These are phyloP conservation scores for Entomyzon cyanotis DNA, from an alignment of 2,113 vertebrate genomes.

Conservation along the genomic window DNA sequence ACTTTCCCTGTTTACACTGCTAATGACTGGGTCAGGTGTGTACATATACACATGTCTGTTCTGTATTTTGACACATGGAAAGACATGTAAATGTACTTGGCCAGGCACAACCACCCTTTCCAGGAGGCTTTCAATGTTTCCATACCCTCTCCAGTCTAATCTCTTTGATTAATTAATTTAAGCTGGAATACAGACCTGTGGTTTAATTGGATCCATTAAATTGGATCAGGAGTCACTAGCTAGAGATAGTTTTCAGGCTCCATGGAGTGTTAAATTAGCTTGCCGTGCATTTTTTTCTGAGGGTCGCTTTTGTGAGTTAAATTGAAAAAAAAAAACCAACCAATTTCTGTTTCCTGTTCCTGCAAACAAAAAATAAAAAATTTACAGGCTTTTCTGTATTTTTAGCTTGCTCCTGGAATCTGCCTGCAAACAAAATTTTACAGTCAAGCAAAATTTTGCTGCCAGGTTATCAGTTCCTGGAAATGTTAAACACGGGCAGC, in stretches of 20 bases:
- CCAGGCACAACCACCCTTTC: background rate
- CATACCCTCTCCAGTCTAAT: background rate
- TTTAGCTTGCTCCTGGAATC: background rate
- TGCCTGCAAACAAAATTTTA: background rate
- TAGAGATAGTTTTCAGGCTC: background rate
- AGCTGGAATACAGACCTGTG: background rate
- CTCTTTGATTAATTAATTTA: background rate
- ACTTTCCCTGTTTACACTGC: background rate
- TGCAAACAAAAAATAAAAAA: background rate
- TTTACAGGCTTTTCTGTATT: background rate
- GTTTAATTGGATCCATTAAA: background rate
- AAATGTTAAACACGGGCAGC: background rate
- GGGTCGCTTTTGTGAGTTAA: background rate
- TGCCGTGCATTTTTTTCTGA: background rate
- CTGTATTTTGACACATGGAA: background rate
- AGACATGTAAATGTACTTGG: background rate
- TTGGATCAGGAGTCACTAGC: background rate
- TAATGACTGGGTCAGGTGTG: background rate
- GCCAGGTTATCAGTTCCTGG: slow-evolving; percentile 20
- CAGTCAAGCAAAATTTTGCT: background rate
- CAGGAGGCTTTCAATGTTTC: background rate
- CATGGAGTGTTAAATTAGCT: background rate
- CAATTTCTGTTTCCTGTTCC: background rate
- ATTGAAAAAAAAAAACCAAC: background rate
- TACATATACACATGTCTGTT: background rate